These are phyloP conservation scores for Bombyx mori DNA, from an alignment of 1,140 invertebrate species.

Conservation along the genomic window ASM3026992v2 NC_085125.1:10842001-10842500, in stretches of 20 bases:
- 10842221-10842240: conserved; percentile 61
- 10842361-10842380: conserved; percentile 35
- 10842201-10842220: conserved; percentile 59
- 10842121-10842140: no score
- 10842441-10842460: background rate
- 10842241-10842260: conserved; percentile 53
- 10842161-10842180: no score
- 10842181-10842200: conserved; percentile 42
- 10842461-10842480: no score
- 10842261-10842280: conserved; percentile 64
- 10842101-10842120: no score
- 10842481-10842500: no score
- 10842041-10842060: no score
- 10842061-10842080: no score
- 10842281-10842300: conserved; percentile 65
- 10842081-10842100: no score
- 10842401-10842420: conserved; percentile 48
- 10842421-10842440: no score
- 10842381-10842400: conserved; percentile 50
- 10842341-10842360: conserved; percentile 40
- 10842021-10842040: no score
- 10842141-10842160: no score
- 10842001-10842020: no score
- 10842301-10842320: conserved; percentile 63
- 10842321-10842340: conserved; percentile 63